Evolutionary conservation across 2,113 vertebrate genomes (phyloP), one percentile per base, ranked within the genome.

Genomic region (Megalops atlanticus): DNA sequence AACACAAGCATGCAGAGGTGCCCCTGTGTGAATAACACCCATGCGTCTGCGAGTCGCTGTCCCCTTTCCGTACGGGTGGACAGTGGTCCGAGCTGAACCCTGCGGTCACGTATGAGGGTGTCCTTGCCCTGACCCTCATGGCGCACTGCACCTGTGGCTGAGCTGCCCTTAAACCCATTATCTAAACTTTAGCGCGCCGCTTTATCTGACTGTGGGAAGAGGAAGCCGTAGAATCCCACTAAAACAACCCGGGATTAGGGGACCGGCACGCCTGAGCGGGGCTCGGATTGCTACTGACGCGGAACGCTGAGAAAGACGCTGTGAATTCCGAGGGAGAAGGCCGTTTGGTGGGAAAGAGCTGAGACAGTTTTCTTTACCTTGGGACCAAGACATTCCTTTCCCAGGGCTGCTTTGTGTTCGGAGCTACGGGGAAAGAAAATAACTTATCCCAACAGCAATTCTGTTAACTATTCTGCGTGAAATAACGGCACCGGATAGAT

Each of bases 151-250:
- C 93, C 93, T 94, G 94, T 84, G 87, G 79, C 89, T 86, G 83
- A 68, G 81, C 80, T 64, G 84, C 87, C 76, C 88, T 88, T 85
- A 78, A 83, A 83, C 87, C 85, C 88, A 84, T 91, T 92, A 92
- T 93, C 88, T 86, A 91, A 92, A 91, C 91, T 88, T 84, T 86
- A 91, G 90, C 88, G 87, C 80, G 84, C 89, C 83, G 90, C 89
- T 91, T 93, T 94, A 93, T 92, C 90, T 91, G 88, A 91, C 94
- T 95, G 94, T 94, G 94, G 94, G 94, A 95, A 95, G 92, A 95
- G 94, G 94, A 95, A 95, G 93, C 93, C 90, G 83, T 91, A 89
- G 92, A 93, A 93, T 94, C 92, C 88, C 81, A 79, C 93, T 95
- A 92, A 95, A 95, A 95, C 93, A 95, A 95, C 92, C 92, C 78